Conservation (phyloP, 2,113 vertebrate genomes). For the Phylloscopus whistleri region DNA sequence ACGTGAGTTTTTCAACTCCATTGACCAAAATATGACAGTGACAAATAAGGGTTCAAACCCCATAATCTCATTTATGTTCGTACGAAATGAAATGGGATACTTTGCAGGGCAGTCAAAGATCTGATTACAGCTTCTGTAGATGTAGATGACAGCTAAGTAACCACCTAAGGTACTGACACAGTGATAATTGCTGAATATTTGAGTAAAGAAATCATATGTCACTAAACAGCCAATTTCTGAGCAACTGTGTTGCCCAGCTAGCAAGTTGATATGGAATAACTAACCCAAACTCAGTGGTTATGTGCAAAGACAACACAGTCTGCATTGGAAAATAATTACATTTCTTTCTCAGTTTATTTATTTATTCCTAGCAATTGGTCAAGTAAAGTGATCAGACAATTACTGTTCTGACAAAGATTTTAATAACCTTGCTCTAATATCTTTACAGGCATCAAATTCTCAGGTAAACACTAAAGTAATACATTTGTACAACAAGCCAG, state of each 20-base stretch:
- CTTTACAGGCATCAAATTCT: neutral
- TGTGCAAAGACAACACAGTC: neutral
- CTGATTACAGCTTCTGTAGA: neutral
- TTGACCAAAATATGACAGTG: neutral
- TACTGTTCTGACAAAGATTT: neutral
- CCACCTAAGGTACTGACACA: neutral
- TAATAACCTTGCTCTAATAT: neutral
- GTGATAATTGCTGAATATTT: neutral
- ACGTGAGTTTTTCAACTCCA: neutral
- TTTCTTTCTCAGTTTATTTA: neutral
- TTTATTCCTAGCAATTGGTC: neutral
- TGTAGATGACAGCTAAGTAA: neutral
- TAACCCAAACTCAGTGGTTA: neutral
- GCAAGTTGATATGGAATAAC: neutral
- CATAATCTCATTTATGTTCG: neutral
- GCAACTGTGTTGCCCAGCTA: neutral
- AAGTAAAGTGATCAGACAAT: neutral
- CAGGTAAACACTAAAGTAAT: neutral
- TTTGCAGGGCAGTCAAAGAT: neutral
- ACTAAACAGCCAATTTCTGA: neutral
- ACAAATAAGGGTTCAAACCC: neutral
- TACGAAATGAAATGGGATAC: neutral
- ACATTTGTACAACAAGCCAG: neutral
- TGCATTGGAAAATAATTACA: neutral
- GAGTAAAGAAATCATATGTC: neutral